Percentiles rank a stretch among this genome's conserved stretches.
Evolutionary conservation across 1,140 invertebrate species (phyloP).

Genomic region (Drosophila burlai): DNA sequence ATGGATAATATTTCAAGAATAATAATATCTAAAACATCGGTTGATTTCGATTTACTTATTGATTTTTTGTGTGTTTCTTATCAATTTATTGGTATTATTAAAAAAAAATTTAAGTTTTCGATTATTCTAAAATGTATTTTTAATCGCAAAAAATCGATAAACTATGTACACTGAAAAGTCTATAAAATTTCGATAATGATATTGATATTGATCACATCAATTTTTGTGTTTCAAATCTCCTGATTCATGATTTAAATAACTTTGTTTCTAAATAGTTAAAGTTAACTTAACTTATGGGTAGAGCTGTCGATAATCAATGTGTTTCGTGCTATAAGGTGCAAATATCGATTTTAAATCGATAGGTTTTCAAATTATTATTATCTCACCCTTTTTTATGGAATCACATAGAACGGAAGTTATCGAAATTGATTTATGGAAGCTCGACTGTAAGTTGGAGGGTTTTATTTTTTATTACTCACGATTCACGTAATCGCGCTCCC

Average conservation of each 20-base stretch:
- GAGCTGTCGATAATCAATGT: not conserved
- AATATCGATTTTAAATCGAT: not conserved
- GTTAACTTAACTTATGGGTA: not conserved
- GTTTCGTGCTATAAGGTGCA: not conserved
- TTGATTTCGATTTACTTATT: too few relatives aligned
- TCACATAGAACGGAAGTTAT: not conserved
- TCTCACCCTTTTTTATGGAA: not conserved
- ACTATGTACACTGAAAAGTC: not conserved
- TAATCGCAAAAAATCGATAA: not conserved
- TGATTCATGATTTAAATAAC: not conserved
- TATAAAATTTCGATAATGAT: not conserved
- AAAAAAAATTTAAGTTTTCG: not conserved
- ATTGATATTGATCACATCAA: not conserved
- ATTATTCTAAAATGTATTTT: not conserved
- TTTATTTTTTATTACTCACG: slow-evolving; percentile 57
- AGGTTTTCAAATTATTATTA: not conserved
- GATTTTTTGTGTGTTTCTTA: not conserved
- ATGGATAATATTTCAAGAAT: too few relatives aligned
- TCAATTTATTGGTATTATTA: not conserved
- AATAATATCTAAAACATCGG: too few relatives aligned
- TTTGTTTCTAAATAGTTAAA: not conserved
- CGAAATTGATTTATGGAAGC: not conserved
- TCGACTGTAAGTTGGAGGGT: slow-evolving; percentile 5
- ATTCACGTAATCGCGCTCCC: slow-evolving; percentile 70
- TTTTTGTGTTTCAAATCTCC: not conserved